phyloP scores from a whole-genome alignment of 2,797 vertebrate species.

The Danio jaintianensis region DNA sequence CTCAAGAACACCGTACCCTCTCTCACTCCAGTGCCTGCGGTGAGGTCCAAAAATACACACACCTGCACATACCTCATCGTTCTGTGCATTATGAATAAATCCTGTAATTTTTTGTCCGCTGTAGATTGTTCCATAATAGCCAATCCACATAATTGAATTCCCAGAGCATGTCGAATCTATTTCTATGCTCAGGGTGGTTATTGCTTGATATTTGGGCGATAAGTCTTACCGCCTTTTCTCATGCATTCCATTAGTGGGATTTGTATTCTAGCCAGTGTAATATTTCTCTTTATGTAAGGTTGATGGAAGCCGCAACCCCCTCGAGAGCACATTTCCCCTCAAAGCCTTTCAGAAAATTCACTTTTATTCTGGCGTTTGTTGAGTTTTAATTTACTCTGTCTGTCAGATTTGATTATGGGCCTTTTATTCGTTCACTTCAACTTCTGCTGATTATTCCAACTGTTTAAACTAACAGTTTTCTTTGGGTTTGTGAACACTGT shows the following conservation, averaged over 20 bases:
- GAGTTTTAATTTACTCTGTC: neutral
- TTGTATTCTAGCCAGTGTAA: conserved; percentile 30
- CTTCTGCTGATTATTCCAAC: neutral
- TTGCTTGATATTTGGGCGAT: conserved; percentile 41
- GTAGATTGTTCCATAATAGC: conserved; percentile 31
- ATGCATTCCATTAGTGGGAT: conserved; percentile 36
- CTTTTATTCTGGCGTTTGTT: neutral
- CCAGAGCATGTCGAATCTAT: conserved; percentile 12
- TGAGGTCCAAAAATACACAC: conserved; percentile 22
- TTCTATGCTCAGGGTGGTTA: conserved; percentile 13
- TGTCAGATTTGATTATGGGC: neutral
- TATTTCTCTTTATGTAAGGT: conserved; percentile 37
- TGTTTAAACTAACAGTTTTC: neutral
- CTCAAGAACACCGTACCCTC: neutral
- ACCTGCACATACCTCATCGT: conserved; percentile 7
- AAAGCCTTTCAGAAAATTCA: neutral
- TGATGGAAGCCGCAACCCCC: neutral
- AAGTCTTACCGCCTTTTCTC: conserved; percentile 37
- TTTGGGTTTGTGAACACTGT: neutral
- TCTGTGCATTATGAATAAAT: conserved; percentile 11
- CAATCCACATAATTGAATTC: conserved; percentile 36
- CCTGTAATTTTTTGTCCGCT: conserved; percentile 25
- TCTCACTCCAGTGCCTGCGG: neutral
- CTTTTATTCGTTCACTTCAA: neutral
- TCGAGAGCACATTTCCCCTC: neutral